Evolutionary conservation across 2,888 invertebrate species (phyloP).

Genomic region (Philonicus albiceps): DNA sequence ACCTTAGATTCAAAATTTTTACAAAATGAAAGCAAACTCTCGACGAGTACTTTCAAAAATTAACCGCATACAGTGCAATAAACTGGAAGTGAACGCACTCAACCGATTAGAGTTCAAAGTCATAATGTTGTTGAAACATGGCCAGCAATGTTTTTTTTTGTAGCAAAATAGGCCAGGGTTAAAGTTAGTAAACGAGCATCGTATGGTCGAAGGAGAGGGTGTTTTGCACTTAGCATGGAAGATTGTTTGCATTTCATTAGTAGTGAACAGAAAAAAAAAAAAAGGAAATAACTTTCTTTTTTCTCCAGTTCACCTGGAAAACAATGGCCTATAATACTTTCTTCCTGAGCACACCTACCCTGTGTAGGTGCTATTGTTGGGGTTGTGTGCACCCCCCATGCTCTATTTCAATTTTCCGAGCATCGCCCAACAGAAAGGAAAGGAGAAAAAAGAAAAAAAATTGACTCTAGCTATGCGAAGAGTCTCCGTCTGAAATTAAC

Average conservation of each 20-base stretch:
- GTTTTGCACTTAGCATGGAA: neutral
- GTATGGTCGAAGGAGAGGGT: neutral
- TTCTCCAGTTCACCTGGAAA: neutral
- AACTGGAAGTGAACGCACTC: neutral
- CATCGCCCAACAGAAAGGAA: neutral
- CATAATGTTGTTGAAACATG: neutral
- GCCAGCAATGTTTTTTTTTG: neutral
- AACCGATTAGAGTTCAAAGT: neutral
- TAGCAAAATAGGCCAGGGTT: neutral
- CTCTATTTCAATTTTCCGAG: neutral
- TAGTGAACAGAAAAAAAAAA: neutral
- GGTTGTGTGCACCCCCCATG: neutral
- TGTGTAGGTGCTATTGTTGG: neutral
- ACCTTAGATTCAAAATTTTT: too few species aligned
- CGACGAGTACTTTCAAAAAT: neutral
- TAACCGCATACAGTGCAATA: neutral
- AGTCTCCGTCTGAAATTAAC: neutral
- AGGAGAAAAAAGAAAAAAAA: neutral
- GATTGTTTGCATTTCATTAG: conserved; percentile 29
- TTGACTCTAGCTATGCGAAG: neutral
- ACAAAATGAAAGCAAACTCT: neutral
- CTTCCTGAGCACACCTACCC: neutral
- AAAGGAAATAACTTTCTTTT: neutral
- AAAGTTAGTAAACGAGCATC: neutral
- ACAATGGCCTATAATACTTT: neutral